Conservation (phyloP, 2,797 vertebrate species). For the Coregonus sp. region DNA sequence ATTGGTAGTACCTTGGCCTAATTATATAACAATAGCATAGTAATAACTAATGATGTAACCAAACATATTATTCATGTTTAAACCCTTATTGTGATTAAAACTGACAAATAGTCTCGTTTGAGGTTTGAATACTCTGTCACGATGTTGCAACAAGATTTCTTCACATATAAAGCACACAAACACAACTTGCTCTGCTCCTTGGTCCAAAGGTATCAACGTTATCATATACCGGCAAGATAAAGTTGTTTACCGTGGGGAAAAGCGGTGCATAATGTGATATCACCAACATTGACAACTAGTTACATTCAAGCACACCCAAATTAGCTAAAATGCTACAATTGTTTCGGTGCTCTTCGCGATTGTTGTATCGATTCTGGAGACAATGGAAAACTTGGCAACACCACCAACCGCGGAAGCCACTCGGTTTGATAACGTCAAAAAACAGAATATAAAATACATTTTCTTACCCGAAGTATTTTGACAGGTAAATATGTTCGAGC, state of each 20-base stretch:
- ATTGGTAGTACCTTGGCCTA: no score
- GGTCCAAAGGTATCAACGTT: constrained; percentile 8
- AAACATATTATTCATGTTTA: no score
- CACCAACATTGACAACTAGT: neutral
- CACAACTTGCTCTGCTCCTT: neutral
- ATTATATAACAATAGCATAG: neutral
- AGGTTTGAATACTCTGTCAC: neutral
- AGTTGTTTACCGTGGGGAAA: neutral
- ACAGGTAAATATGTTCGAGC: neutral
- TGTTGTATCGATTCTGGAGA: constrained; percentile 66
- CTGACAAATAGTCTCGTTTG: neutral
- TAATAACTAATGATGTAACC: neutral
- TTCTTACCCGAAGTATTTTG: constrained; percentile 61
- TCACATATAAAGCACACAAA: neutral
- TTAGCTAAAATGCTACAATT: neutral
- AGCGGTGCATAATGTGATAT: neutral
- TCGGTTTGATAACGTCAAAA: neutral
- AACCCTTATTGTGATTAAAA: neutral
- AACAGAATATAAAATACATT: fast-evolving
- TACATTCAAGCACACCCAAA: neutral
- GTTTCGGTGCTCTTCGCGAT: constrained; percentile 49
- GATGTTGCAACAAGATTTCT: neutral
- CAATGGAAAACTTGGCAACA: constrained; percentile 72
- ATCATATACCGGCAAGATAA: constrained; percentile 22
- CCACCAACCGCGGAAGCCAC: constrained; percentile 13